Evolutionary conservation across 2,888 invertebrate genomes (phyloP), one percentile per base, ranked within the genome.

Genomic region (Diarsia dahlii): DNA sequence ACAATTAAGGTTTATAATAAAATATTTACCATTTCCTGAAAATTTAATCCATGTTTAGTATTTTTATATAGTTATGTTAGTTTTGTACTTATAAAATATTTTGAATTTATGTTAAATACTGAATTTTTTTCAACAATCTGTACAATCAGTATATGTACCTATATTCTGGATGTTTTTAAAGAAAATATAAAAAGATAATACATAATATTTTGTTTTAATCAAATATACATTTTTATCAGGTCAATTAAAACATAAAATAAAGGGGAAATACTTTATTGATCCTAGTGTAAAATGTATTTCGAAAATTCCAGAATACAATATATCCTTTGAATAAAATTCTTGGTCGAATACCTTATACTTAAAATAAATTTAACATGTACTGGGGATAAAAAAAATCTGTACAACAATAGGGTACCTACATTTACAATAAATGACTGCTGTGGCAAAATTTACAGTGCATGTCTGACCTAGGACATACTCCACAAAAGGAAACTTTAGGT

Each of bases 201-300:
- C 69, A 74, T 74, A 56, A 56, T 62, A 50, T 68, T 77, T 79
- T 65, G 80, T 87, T 84, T 88, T 84, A 80, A 76, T 86, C 76
- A 79, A 63, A 76, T 60, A 69, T 76, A 86, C 72, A 87, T 67
- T 74, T 78, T 80, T 46, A 73, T 74, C 70, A 85, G 85, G 87
- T 85, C 83, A 92, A 94, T 92, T 89, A 92, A 93, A 94, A 93
- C 90, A 89, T 88, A 87, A 84, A 87, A 89, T 89, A 90, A 93
- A 92, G 93, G 92, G 93, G 94, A 95, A 95, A 95, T 96, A 96
- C 94, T 96, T 96, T 96, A 96, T 96, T 96, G 96, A 96, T 96
- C 94, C 94, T 95, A 95, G 94, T 95, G 95, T 96, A 96, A 96
- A 96, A 95, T 93, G 93, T 95, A 94, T 95, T 95, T 96, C 95